These are phyloP conservation scores for Pyrgus malvae DNA, from an alignment of 2,888 invertebrate genomes.

Conservation along the genomic window DNA sequence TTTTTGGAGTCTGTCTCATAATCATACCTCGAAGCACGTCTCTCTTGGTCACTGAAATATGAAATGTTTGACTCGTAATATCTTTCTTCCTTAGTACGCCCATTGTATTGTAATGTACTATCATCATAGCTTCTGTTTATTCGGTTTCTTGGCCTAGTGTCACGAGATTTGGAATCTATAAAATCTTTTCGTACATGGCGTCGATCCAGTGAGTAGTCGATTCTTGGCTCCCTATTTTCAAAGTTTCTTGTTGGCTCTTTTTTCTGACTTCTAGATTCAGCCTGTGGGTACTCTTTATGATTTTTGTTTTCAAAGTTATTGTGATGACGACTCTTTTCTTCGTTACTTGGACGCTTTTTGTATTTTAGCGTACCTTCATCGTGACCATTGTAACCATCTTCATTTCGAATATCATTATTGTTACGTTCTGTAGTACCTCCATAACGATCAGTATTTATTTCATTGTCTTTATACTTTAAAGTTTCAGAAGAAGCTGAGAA, in stretches of 20 bases:
- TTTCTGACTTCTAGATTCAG: conserved; percentile 62
- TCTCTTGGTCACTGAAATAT: conserved; percentile 71
- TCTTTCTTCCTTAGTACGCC: conserved; percentile 67
- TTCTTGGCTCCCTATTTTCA: conserved; percentile 65
- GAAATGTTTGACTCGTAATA: conserved; percentile 75
- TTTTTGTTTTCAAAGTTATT: conserved; percentile 58
- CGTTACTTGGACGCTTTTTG: conserved; percentile 68
- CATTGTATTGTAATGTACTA: conserved; percentile 67
- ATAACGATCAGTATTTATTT: conserved; percentile 65
- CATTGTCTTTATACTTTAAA: conserved; percentile 73
- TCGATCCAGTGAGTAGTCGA: conserved; percentile 73
- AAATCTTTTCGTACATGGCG: conserved; percentile 66
- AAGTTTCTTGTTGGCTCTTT: conserved; percentile 57
- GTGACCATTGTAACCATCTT: conserved; percentile 64
- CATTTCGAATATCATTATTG: conserved; percentile 61
- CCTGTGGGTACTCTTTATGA: conserved; percentile 67
- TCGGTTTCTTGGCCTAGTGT: conserved; percentile 55
- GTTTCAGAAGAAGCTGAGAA: conserved; percentile 79
- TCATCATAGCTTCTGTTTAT: conserved; percentile 72
- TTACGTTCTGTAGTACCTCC: conserved; percentile 70
- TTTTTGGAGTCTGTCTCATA: conserved; percentile 79
- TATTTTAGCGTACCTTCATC: conserved; percentile 76
- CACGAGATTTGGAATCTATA: conserved; percentile 59
- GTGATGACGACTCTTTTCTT: conserved; percentile 63
- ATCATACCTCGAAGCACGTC: conserved; percentile 67